Base-by-base conservation (phyloP, 2,888 invertebrate genomes). In the Stegophylla sp. region DNA sequence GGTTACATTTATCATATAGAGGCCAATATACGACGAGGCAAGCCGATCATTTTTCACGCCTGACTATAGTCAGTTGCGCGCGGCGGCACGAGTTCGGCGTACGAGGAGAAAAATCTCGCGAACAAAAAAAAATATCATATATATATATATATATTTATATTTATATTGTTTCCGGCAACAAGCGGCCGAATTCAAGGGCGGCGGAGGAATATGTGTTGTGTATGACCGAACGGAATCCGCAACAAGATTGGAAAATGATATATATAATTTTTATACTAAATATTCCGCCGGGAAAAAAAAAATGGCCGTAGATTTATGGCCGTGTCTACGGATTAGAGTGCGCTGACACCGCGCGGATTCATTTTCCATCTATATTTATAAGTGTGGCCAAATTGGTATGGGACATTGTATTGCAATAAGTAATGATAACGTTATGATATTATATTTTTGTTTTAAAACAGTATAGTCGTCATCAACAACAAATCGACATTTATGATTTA, bases 21-120 rank as follows among this genome's bases (percentile, higher is more conserved):
- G 77, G 23, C 79, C 79, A 69, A 77, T 51, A 71, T 61, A 71
- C 69, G 71, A 69, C 71, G 66, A 79, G 43, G 45, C 77, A 56
- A 79, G 71, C 69, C 69, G 71, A 79, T 69, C 79, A 71, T 79
- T 79, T 79, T 79, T 79, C 79, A 79, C 79, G 61, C 48, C 59
- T 53, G 26, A 43, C 75, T 73, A 64, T 75, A 63, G 34, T 28
- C 74, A 56, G 72, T 63, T 26, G 74, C 34, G 74, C 17, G n/a
- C n/a, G n/a, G n/a, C n/a, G 74, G 51, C 20, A 41, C 56, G 23
- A 43, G 43, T 43, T 69, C 51, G 69, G 51, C n/a, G n/a, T 69
- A 7, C 59, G 63, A 63, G n/a, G n/a, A 74, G 48, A 48, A 74
- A 63, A 74, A 74, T 20, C 7, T 7, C 20, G 45, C 23, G n/a